Evolutionary conservation across 2,888 invertebrate genomes (phyloP).

Genomic region (Tipula confusa): DNA sequence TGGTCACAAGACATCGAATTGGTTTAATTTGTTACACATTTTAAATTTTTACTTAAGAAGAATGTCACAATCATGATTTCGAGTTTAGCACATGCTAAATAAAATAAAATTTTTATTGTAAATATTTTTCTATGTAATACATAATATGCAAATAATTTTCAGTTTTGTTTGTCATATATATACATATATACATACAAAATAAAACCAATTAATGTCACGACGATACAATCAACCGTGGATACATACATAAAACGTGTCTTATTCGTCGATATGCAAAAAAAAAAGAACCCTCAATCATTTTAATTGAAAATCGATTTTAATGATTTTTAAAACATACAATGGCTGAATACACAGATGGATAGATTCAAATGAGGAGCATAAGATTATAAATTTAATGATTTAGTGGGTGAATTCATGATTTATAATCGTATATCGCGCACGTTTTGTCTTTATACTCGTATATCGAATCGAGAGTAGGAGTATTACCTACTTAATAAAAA

Average conservation of each 20-base stretch:
- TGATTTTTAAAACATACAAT: background rate
- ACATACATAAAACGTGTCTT: background rate
- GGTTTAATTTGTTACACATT: too few species aligned
- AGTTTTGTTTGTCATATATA: background rate
- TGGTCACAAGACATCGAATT: too few species aligned
- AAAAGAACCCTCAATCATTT: background rate
- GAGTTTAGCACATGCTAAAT: background rate
- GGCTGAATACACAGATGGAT: background rate
- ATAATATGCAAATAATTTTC: background rate
- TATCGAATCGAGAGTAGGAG: background rate
- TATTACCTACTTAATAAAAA: constrained; percentile 9
- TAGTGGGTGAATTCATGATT: background rate
- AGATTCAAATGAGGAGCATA: background rate
- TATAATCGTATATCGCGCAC: background rate
- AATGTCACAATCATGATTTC: background rate
- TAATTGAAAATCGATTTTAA: background rate
- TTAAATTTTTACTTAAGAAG: too few species aligned
- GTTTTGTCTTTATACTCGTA: background rate
- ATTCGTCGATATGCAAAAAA: constrained; percentile 12
- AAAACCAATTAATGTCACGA: constrained; percentile 1
- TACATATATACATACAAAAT: background rate
- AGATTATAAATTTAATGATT: background rate
- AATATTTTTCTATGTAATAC: background rate
- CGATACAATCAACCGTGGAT: background rate
- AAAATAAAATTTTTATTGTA: background rate